Evolutionary conservation across 1,140 invertebrate species (phyloP).

Genomic region (Drosophila grimshawi): DNA sequence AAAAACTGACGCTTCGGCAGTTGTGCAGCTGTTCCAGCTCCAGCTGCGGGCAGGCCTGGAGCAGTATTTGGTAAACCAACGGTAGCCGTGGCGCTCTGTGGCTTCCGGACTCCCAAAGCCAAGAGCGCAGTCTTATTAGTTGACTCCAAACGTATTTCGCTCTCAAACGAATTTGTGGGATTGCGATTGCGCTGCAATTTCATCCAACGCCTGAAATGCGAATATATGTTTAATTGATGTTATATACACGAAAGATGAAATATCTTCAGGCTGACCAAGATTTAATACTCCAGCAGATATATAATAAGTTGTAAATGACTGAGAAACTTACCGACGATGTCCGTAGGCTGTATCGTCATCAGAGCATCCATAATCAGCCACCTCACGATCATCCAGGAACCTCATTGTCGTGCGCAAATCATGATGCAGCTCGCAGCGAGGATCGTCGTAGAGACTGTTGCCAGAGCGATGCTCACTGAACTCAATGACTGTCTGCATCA

Average conservation of each 20-base stretch:
- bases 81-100: not conserved
- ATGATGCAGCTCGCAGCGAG: conserved; percentile 19
- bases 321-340: conserved; percentile 20
- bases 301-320: not conserved
- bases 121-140: conserved; percentile 48
- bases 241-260: no score
- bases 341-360: conserved; percentile 43
- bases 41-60: not conserved
- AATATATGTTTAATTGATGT: not conserved
- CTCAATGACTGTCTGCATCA: conserved; percentile 17
- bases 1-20: not conserved
- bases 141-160: conserved; percentile 25
- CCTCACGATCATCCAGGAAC: conserved; percentile 51
- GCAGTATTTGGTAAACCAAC: not conserved
- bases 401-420: conserved; percentile 46
- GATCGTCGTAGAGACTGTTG: conserved; percentile 37
- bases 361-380: conserved; percentile 33
- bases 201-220: conserved; percentile 28
- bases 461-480: conserved; percentile 47
- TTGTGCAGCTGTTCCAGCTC: not conserved
- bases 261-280: no score
- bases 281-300: no score
- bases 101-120: conserved; percentile 44
- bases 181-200: conserved; percentile 16
- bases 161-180: not conserved